phyloP scores from a whole-genome alignment of 2,888 invertebrate genomes.

The Amblyjoppa proteus region DNA sequence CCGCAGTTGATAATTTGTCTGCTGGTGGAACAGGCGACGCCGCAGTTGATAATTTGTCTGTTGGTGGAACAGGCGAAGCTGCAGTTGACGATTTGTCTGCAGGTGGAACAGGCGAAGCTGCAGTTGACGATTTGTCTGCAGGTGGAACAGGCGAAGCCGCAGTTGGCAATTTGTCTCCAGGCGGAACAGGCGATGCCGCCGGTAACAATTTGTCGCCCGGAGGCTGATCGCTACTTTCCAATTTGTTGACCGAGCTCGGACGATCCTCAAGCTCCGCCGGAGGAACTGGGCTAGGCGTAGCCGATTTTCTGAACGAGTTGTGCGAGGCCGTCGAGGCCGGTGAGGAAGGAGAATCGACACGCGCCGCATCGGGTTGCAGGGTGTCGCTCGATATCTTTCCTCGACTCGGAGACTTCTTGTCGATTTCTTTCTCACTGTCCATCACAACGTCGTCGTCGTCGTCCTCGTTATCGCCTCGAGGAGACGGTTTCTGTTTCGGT shows the following conservation, averaged over 20 bases:
- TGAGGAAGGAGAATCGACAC: slow-evolving; percentile 32
- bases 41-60: slow-evolving; percentile 5
- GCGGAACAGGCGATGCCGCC: slow-evolving; percentile 38
- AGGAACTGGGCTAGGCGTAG: slow-evolving; percentile 49
- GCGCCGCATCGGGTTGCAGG: slow-evolving; percentile 2
- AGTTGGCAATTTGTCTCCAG: slow-evolving; percentile 19
- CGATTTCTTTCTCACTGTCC: slow-evolving; percentile 68
- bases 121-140: not conserved
- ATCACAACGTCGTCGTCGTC: slow-evolving; percentile 77
- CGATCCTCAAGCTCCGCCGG: slow-evolving; percentile 19
- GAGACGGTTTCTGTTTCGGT: slow-evolving; percentile 44
- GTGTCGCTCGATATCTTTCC: slow-evolving; percentile 18
- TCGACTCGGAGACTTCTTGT: slow-evolving; percentile 29
- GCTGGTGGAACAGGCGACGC: slow-evolving; percentile 27
- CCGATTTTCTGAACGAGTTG: slow-evolving; percentile 43
- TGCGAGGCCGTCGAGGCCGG: slow-evolving; percentile 20
- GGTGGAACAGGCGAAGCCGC: slow-evolving; percentile 35
- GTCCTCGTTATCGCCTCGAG: slow-evolving; percentile 66
- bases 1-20: not conserved
- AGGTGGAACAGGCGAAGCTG: slow-evolving; percentile 23
- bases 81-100: too few relatives aligned
- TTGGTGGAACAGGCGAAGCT: slow-evolving; percentile 11
- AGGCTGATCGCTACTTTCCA: slow-evolving; percentile 37
- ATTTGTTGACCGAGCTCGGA: slow-evolving; percentile 30
- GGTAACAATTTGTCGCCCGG: slow-evolving; percentile 10